Conservation (phyloP, 2,888 invertebrate genomes). For the Chaetogeoica ovagalla region DNA sequence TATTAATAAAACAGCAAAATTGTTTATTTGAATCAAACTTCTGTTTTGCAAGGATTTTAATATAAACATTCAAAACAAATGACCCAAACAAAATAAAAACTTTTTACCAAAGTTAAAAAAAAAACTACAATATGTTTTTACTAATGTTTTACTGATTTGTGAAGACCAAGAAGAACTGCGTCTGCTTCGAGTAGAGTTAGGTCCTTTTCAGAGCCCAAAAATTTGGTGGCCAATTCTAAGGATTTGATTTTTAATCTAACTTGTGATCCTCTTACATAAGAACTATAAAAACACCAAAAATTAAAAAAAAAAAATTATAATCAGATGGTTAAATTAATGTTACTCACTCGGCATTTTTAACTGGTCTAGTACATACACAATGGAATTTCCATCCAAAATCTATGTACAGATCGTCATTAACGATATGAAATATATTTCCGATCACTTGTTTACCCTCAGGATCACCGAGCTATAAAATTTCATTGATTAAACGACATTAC, state of each 20-base stretch:
- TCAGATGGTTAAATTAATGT: not conserved
- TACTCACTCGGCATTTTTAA: constrained; percentile 69
- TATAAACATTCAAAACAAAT: not conserved
- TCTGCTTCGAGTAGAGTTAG: constrained; percentile 95
- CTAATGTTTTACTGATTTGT: constrained; percentile 57
- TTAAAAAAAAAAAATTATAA: too few relatives aligned
- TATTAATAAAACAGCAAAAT: not conserved
- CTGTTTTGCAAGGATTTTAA: constrained; percentile 18
- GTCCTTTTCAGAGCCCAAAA: constrained; percentile 87
- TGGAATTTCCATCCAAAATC: constrained; percentile 99
- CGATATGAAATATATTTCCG: constrained; percentile 83
- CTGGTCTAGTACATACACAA: constrained; percentile 86
- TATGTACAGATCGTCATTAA: constrained; percentile 93
- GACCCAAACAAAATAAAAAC: not conserved
- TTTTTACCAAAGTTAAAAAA: not conserved
- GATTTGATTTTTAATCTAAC: constrained; percentile 84
- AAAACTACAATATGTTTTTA: not conserved
- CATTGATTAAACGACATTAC: not conserved
- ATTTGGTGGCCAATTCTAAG: constrained; percentile 86
- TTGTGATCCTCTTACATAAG: constrained; percentile 79
- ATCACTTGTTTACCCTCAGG: constrained; percentile 80
- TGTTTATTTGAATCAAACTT: not conserved
- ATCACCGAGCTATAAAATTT: constrained; percentile 74
- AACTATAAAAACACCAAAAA: constrained; percentile 60
- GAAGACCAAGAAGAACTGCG: constrained; percentile 78